A percentile compares a stretch with the other conserved stretches of the same genome.
Conservation (phyloP, 35 echinoderm and acorn worm genomes). For the Acanthaster planci region DNA sequence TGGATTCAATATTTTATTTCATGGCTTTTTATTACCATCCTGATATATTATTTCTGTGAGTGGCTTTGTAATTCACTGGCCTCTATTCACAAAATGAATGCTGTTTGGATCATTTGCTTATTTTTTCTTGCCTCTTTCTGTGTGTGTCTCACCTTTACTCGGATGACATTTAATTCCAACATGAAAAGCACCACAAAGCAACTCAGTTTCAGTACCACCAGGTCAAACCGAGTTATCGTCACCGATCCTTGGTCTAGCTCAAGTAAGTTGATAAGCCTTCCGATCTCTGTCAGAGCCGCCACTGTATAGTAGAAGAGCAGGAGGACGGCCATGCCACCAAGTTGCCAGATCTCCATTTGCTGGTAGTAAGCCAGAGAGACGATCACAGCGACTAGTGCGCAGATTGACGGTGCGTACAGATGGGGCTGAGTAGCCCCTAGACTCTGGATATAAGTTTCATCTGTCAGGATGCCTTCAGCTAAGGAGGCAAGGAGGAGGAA, state of each 20-base stretch:
- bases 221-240: constrained; percentile 7
- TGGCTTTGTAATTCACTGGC: background rate
- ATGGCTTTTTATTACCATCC: background rate
- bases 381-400: constrained; percentile 28
- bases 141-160: background rate
- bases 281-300: constrained; percentile 34
- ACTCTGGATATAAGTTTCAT: constrained; percentile 33
- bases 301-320: constrained; percentile 42
- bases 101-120: background rate
- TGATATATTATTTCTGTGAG: too few relatives aligned
- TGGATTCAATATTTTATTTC: too few relatives aligned
- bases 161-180: constrained; percentile 34
- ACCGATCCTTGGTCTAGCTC: constrained; percentile 13
- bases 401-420: constrained; percentile 44
- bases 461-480: constrained; percentile 71
- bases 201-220: background rate
- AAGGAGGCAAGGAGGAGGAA: constrained; percentile 52
- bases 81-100: too few relatives aligned
- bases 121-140: background rate
- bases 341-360: constrained; percentile 62
- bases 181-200: background rate
- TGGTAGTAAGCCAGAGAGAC: constrained; percentile 51
- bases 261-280: constrained; percentile 37
- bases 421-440: constrained; percentile 36
- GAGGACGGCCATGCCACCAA: constrained; percentile 43